Conservation (phyloP, 2,888 invertebrate genomes). For the Octonoba sinensis region DNA sequence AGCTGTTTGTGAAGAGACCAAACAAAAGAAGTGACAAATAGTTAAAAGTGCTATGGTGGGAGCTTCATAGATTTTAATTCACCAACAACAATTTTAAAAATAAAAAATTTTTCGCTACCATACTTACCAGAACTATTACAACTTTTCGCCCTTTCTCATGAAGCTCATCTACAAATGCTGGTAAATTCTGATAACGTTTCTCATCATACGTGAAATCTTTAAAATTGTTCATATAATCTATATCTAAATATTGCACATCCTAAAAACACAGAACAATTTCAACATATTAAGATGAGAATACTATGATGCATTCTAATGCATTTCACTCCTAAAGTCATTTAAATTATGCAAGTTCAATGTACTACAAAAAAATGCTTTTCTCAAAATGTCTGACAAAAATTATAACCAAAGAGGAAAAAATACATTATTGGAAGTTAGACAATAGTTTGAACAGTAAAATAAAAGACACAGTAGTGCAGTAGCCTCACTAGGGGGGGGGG, state of each 20-base stretch:
- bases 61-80: neutral
- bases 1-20: too few relatives aligned
- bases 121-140: slow-evolving; percentile 67
- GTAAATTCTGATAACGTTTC: slow-evolving; percentile 62
- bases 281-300: neutral
- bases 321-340: neutral
- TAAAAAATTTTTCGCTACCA: neutral
- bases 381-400: too few relatives aligned
- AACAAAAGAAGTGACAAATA: too few relatives aligned
- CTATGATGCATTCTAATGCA: neutral
- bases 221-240: slow-evolving; percentile 71
- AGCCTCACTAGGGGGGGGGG: too few relatives aligned
- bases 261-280: slow-evolving; percentile 64
- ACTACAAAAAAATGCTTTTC: neutral
- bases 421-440: too few relatives aligned
- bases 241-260: slow-evolving; percentile 70
- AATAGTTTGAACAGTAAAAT: too few relatives aligned
- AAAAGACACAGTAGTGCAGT: too few relatives aligned
- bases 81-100: neutral
- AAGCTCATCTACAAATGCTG: slow-evolving; percentile 65
- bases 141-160: slow-evolving; percentile 61
- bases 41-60: too few relatives aligned
- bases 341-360: neutral
- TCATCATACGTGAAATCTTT: slow-evolving; percentile 70
- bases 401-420: too few relatives aligned